A percentile compares a stretch with the other conserved stretches of the same genome.
These are phyloP conservation scores for Silurus glanis DNA, from an alignment of 2,113 vertebrate genomes.

Conservation along the genomic window DNA sequence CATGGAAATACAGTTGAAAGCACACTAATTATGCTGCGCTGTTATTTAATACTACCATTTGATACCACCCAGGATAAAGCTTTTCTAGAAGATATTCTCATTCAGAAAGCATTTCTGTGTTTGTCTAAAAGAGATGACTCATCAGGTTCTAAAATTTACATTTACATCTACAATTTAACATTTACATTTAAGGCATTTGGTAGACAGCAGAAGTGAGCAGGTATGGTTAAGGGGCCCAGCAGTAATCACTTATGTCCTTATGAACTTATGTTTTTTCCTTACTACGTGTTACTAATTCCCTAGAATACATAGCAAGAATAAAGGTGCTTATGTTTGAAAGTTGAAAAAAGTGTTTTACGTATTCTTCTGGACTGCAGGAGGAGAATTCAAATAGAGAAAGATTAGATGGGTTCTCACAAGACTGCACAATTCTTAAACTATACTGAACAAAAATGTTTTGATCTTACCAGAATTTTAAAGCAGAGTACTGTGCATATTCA, in stretches of 20 bases:
- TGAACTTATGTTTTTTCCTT: too few relatives aligned
- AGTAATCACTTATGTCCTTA: too few relatives aligned
- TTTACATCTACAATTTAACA: too few relatives aligned
- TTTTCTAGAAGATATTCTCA: neutral
- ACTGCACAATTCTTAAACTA: neutral
- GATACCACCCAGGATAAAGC: neutral
- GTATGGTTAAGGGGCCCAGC: too few relatives aligned
- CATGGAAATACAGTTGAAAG: neutral
- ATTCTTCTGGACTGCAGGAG: neutral
- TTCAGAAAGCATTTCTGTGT: too few relatives aligned
- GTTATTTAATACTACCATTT: conserved; percentile 8
- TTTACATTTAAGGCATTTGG: too few relatives aligned
- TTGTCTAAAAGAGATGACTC: neutral
- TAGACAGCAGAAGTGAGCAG: too few relatives aligned
- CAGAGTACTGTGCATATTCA: neutral
- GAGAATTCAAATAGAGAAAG: neutral
- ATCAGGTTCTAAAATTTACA: neutral
- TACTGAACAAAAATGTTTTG: neutral
- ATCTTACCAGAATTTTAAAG: neutral
- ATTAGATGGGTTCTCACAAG: neutral
- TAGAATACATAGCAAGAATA: neutral
- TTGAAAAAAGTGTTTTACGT: neutral
- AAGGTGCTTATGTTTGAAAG: neutral
- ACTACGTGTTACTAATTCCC: too few relatives aligned
- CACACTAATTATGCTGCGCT: neutral